Evolutionary conservation across 1,140 invertebrate genomes (phyloP), one percentile per base, ranked within the genome.

Genomic region (Drosophila mauritiana): DNA sequence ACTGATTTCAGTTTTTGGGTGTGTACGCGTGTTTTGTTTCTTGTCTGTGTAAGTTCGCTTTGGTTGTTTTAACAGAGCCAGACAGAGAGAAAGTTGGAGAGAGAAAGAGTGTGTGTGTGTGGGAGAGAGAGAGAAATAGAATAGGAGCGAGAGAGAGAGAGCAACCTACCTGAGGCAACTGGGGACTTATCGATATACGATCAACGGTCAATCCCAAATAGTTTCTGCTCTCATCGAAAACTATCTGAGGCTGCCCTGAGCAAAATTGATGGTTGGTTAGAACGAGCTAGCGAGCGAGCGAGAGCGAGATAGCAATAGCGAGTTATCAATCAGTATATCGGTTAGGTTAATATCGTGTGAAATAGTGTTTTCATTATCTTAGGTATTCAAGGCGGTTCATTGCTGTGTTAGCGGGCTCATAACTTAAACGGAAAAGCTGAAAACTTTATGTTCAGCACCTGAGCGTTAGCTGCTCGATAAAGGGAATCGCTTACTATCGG

Each of bases 201-300:
- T 62, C 31, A 36, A 55, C 37, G 67, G 65, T 36, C 51, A 70
- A 57, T 57, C 68, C 67, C 68, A 70, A 72, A 72, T 72, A 72
- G 68, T 72, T 72, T 72, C 68, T 72, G 68, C 65, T 72, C 68
- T 70, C 65, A 70, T 70, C 52, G 65, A 72, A 72, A 72, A 72
- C 68, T 72, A 72, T 72, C 68, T 70, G 65, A 72, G 68, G 73
- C 78, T 70, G 74, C 62, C 68, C 81, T 61, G 81, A 85, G 81
- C 65, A 80, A 72, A 69, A 61, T 51, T 48, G 25, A 78, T 73
- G 57, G 73, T 36, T 69, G 48, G 39, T 62, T 59, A 80, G 61
- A 82, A 78, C 68, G 70, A 88, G 76, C 76, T 70, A 90, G 85
- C 80, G 69, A 73, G 74, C 73, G 77, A 78, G 83, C 80, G 64